Percentiles rank a stretch among this genome's conserved stretches.
phyloP scores from a whole-genome alignment of 2,113 vertebrate genomes.

The Macroglossus sobrinus region DNA sequence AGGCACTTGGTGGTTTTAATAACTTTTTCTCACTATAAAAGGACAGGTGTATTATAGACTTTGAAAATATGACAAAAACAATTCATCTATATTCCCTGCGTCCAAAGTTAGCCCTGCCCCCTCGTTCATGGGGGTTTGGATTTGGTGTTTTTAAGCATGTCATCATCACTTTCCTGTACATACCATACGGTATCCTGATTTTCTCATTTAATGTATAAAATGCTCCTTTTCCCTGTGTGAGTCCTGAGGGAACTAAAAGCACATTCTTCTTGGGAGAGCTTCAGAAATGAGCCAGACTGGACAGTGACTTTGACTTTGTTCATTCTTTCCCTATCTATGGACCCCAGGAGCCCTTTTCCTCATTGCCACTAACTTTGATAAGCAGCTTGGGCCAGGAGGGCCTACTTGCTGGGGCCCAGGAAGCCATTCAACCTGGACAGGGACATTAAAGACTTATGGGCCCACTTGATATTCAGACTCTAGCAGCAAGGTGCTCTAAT shows the following conservation, averaged over 20 bases:
- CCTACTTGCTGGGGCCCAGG: background rate
- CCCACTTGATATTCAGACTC: background rate
- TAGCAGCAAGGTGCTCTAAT: background rate
- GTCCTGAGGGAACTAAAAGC: background rate
- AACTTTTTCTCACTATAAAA: background rate
- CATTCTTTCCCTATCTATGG: background rate
- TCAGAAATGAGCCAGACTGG: background rate
- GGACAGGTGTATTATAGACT: conserved; percentile 38
- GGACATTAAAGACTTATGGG: background rate
- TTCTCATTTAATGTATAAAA: background rate
- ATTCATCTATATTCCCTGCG: background rate
- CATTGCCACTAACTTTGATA: background rate
- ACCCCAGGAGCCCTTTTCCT: background rate
- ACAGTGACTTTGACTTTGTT: background rate
- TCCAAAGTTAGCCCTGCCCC: background rate
- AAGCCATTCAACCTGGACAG: background rate
- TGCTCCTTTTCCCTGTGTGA: background rate
- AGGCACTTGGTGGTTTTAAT: conserved; percentile 31
- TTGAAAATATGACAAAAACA: conserved; percentile 45
- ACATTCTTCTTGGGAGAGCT: background rate
- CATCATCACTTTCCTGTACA: background rate
- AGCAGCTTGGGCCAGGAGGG: background rate
- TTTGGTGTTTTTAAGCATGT: background rate
- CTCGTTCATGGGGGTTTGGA: background rate
- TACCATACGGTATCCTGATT: background rate